Evolutionary conservation across 2,113 vertebrate genomes (phyloP).

Genomic region (Plestiodon gilberti): DNA sequence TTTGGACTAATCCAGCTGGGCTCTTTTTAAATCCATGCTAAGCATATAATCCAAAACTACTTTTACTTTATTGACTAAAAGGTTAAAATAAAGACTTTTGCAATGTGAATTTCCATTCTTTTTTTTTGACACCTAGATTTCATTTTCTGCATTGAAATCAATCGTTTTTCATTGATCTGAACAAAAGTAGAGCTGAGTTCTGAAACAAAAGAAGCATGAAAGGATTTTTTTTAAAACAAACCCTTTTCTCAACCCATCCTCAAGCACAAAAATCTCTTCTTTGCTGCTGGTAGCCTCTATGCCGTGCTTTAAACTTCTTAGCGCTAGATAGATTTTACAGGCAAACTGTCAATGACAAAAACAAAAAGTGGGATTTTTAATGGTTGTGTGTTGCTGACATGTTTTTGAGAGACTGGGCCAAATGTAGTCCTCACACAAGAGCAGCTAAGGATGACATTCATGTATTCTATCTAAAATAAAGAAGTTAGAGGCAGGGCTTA

Average conservation of each 20-base stretch:
- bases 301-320: not conserved
- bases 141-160: not conserved
- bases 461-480: not conserved
- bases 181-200: not conserved
- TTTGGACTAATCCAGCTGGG: not conserved
- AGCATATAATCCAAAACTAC: not conserved
- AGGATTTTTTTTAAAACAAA: not conserved
- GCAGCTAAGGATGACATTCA: not conserved
- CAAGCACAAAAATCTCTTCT: not conserved
- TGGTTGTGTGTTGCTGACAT: not conserved
- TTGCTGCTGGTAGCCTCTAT: not conserved
- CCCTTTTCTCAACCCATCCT: not conserved
- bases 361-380: conserved; percentile 1
- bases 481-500: not conserved
- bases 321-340: not conserved
- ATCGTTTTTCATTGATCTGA: conserved; percentile 16
- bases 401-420: not conserved
- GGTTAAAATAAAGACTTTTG: not conserved
- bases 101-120: not conserved
- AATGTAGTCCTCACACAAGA: not conserved
- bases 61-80: conserved; percentile 1
- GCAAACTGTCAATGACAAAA: conserved; percentile 36
- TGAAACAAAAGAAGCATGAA: rapidly evolving
- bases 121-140: not conserved
- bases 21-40: not conserved